A percentile compares a stretch with the other conserved stretches of the same genome.
Evolutionary conservation across 1,140 invertebrate genomes (phyloP).

Genomic region (Drosophila nasuta): DNA sequence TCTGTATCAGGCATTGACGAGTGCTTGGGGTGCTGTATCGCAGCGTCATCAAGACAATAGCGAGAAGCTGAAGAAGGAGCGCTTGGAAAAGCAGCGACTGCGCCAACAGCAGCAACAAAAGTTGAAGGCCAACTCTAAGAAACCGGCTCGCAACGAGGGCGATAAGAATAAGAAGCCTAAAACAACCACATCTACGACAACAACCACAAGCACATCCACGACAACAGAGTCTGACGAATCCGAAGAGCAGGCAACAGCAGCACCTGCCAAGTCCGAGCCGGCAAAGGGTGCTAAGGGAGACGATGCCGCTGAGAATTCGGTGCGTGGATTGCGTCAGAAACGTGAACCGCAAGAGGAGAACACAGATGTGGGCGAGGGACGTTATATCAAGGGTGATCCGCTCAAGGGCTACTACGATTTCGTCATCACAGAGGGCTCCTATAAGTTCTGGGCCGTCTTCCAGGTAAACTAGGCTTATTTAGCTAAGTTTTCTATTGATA

Average conservation of each 20-base stretch:
- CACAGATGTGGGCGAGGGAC: slow-evolving; percentile 72
- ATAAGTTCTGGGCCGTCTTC: slow-evolving; percentile 94
- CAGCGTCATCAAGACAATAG: slow-evolving; percentile 67
- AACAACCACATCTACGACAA: slow-evolving; percentile 42
- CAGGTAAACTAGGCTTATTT: slow-evolving; percentile 86
- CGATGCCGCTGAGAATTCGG: slow-evolving; percentile 34
- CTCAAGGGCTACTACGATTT: slow-evolving; percentile 93
- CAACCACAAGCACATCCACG: slow-evolving; percentile 22
- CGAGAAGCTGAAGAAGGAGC: slow-evolving; percentile 61
- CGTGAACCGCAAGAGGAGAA: slow-evolving; percentile 44
- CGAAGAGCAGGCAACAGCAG: slow-evolving; percentile 9
- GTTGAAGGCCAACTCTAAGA: slow-evolving; percentile 70
- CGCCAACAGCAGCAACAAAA: slow-evolving; percentile 68
- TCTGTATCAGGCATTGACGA: slow-evolving; percentile 70
- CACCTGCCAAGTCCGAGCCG: slow-evolving; percentile 35
- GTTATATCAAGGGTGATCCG: slow-evolving; percentile 87
- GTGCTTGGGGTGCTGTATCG: slow-evolving; percentile 67
- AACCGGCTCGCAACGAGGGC: slow-evolving; percentile 59
- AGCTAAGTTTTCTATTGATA: neutral
- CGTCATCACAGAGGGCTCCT: slow-evolving; percentile 93
- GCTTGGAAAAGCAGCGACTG: slow-evolving; percentile 58
- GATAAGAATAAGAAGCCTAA: slow-evolving; percentile 66
- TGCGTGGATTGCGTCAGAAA: slow-evolving; percentile 60
- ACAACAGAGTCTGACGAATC: slow-evolving; percentile 35
- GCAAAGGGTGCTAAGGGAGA: slow-evolving; percentile 42